Base-by-base conservation (phyloP, 2,888 invertebrate species). In the Norana najaformis region DNA sequence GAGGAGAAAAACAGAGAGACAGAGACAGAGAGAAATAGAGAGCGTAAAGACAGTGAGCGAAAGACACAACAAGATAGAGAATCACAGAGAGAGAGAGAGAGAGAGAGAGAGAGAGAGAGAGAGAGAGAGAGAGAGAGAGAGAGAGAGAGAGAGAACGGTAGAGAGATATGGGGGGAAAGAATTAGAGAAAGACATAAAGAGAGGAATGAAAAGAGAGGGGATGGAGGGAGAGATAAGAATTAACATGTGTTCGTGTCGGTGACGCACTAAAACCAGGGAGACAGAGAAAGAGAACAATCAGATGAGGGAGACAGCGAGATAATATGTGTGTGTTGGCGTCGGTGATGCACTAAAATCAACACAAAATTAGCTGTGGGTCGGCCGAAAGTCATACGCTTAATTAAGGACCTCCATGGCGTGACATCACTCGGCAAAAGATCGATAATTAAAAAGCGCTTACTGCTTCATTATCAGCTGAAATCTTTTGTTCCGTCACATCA, bases 361-460 rank as follows among this genome's bases (percentile, higher is more conserved):
- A 69, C 69, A n/a, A 69, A 69, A 69, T n/a, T 69, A 69, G 69
- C 69, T n/a, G 6, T n/a, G 30, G 13, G 30, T 69, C 69, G n/a
- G n/a, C 30, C 30, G 69, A n/a, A 69, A 69, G 30, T 69, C 69
- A n/a, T n/a, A n/a, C 69, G 69, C 69, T n/a, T 69, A 69, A 69
- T 69, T 69, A n/a, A 8, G 69, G 69, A 69, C n/a, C 30, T 69
- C n/a, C 69, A 69, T n/a, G 69, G n/a, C 69, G 11, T 8, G 16
- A n/a, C 69, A 69, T 69, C n/a, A 69, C 69, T 69, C n/a, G 11
- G 0, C 69, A 8, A 69, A 69, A 69, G n/a, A 69, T 69, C 30
- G n/a, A 69, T 69, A 69, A 69, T 69, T 69, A 69, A 69, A 69
- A 69, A 69, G 69, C 69, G 69, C 69, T 69, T 69, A 69, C 69